Evolutionary conservation across 35 echinoderm and acorn worm genomes (phyloP).

Genomic region (Amphiura filiformis): DNA sequence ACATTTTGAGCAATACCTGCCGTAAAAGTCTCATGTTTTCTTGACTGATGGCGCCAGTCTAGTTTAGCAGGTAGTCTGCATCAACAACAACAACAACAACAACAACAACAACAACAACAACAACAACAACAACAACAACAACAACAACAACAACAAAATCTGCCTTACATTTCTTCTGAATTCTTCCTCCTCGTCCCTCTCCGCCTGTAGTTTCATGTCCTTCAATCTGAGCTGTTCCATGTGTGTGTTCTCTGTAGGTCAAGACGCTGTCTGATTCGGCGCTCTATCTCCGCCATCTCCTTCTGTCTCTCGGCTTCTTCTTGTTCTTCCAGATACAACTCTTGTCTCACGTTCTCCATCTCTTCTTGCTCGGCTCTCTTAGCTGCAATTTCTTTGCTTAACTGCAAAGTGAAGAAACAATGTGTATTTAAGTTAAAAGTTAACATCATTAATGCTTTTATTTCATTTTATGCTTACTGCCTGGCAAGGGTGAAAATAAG

Average conservation of each 20-base stretch:
- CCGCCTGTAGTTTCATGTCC: conserved; percentile 53
- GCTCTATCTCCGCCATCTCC: conserved; percentile 71
- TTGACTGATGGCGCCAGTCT: too few species aligned
- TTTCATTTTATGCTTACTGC: too few species aligned
- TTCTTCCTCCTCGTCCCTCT: conserved; percentile 82
- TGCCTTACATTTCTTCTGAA: conserved; percentile 71
- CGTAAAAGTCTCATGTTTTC: too few species aligned
- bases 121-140: too few species aligned
- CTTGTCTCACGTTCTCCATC: conserved; percentile 83
- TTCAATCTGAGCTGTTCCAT: conserved; percentile 90
- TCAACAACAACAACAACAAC: too few species aligned
- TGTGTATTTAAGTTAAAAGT: not conserved
- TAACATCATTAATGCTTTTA: not conserved
- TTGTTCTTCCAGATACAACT: conserved; percentile 92
- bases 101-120: too few species aligned
- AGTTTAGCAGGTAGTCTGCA: too few species aligned
- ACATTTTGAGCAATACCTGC: too few species aligned
- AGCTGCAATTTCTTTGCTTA: conserved; percentile 70
- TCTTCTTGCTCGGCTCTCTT: conserved; percentile 81
- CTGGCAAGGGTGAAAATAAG: too few species aligned
- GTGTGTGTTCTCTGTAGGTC: conserved; percentile 75
- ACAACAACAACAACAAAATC: too few species aligned
- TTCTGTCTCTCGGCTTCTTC: conserved; percentile 83
- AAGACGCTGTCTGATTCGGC: conserved; percentile 74
- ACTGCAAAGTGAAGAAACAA: conserved; percentile 30